Base-by-base conservation (phyloP, 2,113 vertebrate species). In the Trichechus manatus region DNA sequence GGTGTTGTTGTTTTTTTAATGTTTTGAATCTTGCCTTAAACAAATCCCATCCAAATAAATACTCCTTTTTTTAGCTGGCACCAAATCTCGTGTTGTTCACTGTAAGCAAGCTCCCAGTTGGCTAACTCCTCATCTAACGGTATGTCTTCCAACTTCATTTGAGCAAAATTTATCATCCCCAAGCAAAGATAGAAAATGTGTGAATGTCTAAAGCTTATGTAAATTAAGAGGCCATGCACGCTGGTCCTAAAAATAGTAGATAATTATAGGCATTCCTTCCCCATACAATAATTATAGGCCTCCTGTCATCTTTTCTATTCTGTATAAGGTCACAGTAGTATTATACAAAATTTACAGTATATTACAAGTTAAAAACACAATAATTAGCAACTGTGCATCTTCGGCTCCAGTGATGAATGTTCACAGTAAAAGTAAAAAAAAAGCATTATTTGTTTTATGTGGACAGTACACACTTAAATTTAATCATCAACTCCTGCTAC, bases 401-500 rank as follows among this genome's bases (percentile, higher is more conserved):
- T 98, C 95, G 92, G 98, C 98, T 98, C 95, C 97, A 96, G 97
- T 98, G 98, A 99, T 99, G 98, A 99, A 98, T 99, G 99, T 98
- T 99, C 98, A 98, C 98, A 98, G 97, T 98, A 98, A 98, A 98
- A 95, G 91, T 15, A 4, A 31, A 68, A 97, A 94, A 97, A 98
- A 97, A 89, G 96, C 90, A 98, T 98, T 98, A 98, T 98, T 99
- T 98, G 98, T 97, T 98, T 98, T 99, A 99, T 98, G 98, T 98
- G 99, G 98, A 98, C 98, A 99, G 98, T 98, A 98, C 97, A 98
- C 94, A 98, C 97, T 99, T 99, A 99, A 99, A 99, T 98, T 99
- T 99, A 99, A 99, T 99, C 99, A 98, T 99, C 99, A 98, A 95
- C 99, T 98, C 98, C 98, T 98, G 98, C 98, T 99, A 98, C 98